A percentile compares a stretch with the other conserved stretches of the same genome.
phyloP scores from a whole-genome alignment of 1,140 invertebrate genomes.

The Conopomorpha cramerella region DNA sequence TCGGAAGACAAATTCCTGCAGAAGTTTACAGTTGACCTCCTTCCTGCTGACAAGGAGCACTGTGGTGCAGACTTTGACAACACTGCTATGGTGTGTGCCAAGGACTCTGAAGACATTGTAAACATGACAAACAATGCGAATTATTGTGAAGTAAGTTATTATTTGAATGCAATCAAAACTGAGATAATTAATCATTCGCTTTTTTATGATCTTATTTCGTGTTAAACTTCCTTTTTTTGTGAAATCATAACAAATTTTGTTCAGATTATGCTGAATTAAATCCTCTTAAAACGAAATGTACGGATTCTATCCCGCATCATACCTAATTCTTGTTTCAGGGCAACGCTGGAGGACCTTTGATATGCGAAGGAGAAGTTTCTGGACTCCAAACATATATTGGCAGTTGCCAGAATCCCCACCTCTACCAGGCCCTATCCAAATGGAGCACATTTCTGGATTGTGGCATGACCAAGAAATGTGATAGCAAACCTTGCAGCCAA shows the following conservation, averaged over 20 bases:
- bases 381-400: constrained; percentile 37
- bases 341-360: constrained; percentile 37
- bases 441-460: constrained; percentile 34
- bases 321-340: constrained; percentile 18
- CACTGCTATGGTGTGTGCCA: constrained; percentile 27
- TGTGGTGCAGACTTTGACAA: constrained; percentile 24
- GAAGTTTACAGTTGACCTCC: constrained; percentile 21
- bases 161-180: too few relatives aligned
- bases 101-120: constrained; percentile 16
- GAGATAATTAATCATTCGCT: too few relatives aligned
- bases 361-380: constrained; percentile 26
- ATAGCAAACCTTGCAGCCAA: constrained; percentile 15
- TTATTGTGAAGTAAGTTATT: constrained; percentile 25
- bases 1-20: constrained; percentile 21
- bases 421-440: constrained; percentile 26
- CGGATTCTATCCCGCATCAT: too few relatives aligned
- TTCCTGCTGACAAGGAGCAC: constrained; percentile 11
- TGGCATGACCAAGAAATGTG: constrained; percentile 23
- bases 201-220: too few relatives aligned
- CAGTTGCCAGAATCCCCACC: constrained; percentile 28
- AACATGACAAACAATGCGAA: constrained; percentile 9
- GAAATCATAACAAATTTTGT: too few relatives aligned
- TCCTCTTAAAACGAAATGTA: too few relatives aligned
- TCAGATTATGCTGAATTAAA: too few relatives aligned
- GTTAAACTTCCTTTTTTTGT: too few relatives aligned